These are phyloP conservation scores for Saccostrea echinata DNA, from an alignment of 1,140 invertebrate species.

Conservation along the genomic window DNA sequence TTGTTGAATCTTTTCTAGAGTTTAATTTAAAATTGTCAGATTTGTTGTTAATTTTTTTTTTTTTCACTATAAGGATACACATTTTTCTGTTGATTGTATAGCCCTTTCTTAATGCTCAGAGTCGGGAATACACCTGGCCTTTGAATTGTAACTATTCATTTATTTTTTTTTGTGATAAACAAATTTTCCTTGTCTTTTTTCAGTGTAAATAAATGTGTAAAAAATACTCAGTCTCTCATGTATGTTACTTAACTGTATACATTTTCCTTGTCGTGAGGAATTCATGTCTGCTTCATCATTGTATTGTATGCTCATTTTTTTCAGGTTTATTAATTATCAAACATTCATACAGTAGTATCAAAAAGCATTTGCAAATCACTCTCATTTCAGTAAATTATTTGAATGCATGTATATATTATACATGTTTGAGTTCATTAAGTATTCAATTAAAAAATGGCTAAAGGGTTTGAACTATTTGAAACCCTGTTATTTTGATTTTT, in stretches of 20 bases:
- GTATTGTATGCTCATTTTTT: background rate
- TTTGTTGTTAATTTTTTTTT: background rate
- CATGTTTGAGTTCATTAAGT: background rate
- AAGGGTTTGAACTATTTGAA: background rate
- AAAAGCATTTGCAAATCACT: background rate
- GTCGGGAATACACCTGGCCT: background rate
- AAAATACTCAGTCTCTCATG: slow-evolving; percentile 9
- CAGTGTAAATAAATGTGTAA: slow-evolving; percentile 1
- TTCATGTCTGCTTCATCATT: background rate
- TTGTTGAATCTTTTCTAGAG: slow-evolving; percentile 13
- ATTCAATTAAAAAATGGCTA: slow-evolving; percentile 1
- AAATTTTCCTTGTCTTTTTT: background rate
- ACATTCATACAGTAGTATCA: background rate
- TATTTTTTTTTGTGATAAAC: slow-evolving; percentile 19
- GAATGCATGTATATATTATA: background rate
- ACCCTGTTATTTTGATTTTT: background rate
- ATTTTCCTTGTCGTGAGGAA: background rate
- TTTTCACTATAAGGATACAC: background rate
- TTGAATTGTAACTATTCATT: background rate
- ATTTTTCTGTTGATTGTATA: background rate
- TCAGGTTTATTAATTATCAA: background rate
- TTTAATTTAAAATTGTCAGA: slow-evolving; percentile 11
- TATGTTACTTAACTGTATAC: background rate
- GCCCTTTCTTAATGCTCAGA: slow-evolving; percentile 8
- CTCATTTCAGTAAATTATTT: slow-evolving; percentile 25